Evolutionary conservation across 2,797 vertebrate species (phyloP).

Genomic region (Phalloptychus januarius): DNA sequence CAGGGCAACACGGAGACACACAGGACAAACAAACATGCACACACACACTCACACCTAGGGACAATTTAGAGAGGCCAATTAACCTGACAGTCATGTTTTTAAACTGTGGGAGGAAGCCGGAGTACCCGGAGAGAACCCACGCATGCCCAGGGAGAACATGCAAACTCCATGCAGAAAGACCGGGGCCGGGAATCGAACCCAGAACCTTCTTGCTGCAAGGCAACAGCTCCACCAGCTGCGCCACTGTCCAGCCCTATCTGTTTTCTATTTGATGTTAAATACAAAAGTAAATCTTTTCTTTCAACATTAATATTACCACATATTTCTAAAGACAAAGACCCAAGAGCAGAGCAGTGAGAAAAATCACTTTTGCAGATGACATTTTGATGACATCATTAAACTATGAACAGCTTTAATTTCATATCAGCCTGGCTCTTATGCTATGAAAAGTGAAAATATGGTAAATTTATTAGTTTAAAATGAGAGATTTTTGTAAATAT

Average conservation of each 20-base stretch:
- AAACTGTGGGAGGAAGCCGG: too few species aligned
- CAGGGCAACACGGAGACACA: too few species aligned
- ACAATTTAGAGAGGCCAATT: too few species aligned
- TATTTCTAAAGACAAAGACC: not conserved
- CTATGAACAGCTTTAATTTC: not conserved
- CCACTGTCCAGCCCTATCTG: not conserved
- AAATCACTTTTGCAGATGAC: slow-evolving; percentile 1
- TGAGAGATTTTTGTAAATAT: not conserved
- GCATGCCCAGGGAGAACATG: too few species aligned
- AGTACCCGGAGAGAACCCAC: too few species aligned
- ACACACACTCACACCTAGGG: too few species aligned
- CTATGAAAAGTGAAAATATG: not conserved
- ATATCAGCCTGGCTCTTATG: not conserved
- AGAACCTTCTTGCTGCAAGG: too few species aligned
- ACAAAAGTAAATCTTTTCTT: not conserved
- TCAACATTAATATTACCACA: not conserved
- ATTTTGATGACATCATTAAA: not conserved
- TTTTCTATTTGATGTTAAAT: not conserved
- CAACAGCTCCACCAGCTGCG: too few species aligned
- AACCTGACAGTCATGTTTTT: too few species aligned
- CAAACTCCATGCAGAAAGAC: too few species aligned
- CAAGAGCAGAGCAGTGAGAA: not conserved
- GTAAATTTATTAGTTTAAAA: not conserved
- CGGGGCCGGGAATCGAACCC: too few species aligned
- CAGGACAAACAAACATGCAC: too few species aligned